phyloP scores from a whole-genome alignment of 2,113 vertebrate species.

The Phasianus colchicus region DNA sequence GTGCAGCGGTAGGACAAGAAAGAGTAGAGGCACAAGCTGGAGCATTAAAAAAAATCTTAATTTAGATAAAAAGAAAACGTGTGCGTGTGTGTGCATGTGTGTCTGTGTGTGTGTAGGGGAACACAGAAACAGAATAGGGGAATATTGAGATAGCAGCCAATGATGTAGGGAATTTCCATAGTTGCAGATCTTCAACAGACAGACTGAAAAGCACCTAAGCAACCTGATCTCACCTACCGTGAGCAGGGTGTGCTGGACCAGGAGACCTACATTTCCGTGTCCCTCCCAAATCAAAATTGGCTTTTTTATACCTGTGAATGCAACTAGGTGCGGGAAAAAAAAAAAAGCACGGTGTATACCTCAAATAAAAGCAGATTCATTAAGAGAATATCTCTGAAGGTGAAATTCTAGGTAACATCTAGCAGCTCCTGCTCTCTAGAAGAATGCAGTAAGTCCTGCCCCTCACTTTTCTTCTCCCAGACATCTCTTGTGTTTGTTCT shows the following conservation, averaged over 20 bases:
- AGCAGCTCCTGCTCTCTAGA: neutral
- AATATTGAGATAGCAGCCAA: neutral
- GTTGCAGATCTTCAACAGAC: neutral
- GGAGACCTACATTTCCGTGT: accelerated
- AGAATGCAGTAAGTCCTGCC: accelerated
- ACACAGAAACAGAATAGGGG: neutral
- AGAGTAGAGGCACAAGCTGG: neutral
- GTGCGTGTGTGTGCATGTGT: no score
- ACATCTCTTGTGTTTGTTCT: accelerated
- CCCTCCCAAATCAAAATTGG: neutral
- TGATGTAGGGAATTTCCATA: neutral
- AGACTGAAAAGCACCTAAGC: neutral
- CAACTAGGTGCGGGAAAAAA: neutral
- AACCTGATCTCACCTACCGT: neutral
- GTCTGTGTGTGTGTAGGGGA: neutral
- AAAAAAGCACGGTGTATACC: neutral
- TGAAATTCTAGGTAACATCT: neutral
- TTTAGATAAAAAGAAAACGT: neutral
- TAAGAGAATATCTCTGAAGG: neutral
- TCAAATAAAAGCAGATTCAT: neutral
- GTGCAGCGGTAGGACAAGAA: neutral
- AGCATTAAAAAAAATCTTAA: neutral
- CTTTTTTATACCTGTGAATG: neutral
- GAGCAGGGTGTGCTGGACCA: neutral
- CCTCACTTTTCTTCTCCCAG: neutral